Base-by-base conservation (phyloP, 1,140 invertebrate species). In the Diorhabda carinulata region DNA sequence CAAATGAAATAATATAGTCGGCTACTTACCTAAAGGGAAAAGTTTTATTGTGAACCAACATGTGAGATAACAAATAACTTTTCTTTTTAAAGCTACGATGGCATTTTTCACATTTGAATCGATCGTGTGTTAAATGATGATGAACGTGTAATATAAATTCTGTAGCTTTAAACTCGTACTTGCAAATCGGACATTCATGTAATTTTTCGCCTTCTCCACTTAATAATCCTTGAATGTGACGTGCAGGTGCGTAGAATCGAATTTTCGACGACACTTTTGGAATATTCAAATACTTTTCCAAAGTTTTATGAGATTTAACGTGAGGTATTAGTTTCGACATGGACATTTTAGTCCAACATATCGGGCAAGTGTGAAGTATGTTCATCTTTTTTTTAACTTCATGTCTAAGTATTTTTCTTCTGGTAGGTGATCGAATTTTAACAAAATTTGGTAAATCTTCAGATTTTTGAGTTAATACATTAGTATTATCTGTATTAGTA, bases 221-320 rank as follows among this genome's bases (percentile, higher is more conserved):
- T n/a, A 64, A 42, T 7, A 45, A 64, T 4, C 41, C 43, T 3
- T 40, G 5, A 25, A 25, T 25, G 25, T 25, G 25, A 25, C 43
- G 42, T 2, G 62, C 5, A 64, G 4, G 44, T 5, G 62, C 44
- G 0, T 45, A 71, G 47, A 73, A 75, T 61, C 64, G 67, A 42
- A 64, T 61, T 5, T 63, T 70, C 2, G 64, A 44, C 8, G 56
- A 64, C 3, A 73, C 60, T 73, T 72, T 75, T 8, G 69, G 70
- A 42, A 75, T 73, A 57, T 25, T 75, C 56, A 73, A 67, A 64
- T 75, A 75, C 56, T 73, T 73, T 66, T 70, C 73, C 40, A 75
- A 63, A 3, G 70, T 70, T 66, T 73, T 73, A 52, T 75, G 73
- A 52, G 62, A 68, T 44, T 71, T 70, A 8, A 68, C 72, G 52